Evolutionary conservation across 2,888 invertebrate species (phyloP), one percentile per base, ranked within the genome.

Genomic region (Anoncus sp.): DNA sequence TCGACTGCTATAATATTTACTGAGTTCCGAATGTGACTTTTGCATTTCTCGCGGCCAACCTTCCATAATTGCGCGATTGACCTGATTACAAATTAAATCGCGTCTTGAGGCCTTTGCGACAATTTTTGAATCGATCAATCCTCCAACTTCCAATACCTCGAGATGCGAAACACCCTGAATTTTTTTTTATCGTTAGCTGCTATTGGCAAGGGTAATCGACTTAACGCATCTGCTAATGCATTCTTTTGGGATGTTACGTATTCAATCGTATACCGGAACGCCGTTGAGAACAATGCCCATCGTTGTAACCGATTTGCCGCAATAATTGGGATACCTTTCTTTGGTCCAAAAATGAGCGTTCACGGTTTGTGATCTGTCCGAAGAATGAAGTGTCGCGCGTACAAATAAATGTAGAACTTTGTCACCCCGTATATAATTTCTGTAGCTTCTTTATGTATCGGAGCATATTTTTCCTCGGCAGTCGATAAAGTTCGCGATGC

Each of bases 361-460:
- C 53, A 40, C 10, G 51, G 66, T 35, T 66, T 53, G 5, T 66
- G 53, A 66, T 66, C 66, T 20, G 66, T 66, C 27, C 53, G n/a
- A 53, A 66, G 66, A 9, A 18, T 27, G 24, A 66, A 66, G 27
- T 43, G 66, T 53, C 66, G 53, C 18, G 40, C 53, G 3, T 20
- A 53, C 53, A 66, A 22, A 66, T 66, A 53, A 53, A 66, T 66
- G 35, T 66, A 53, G 1, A 43, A 66, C 20, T 66, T 66, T 24
- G 51, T 65, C 24, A 53, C 65, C 40, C 65, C 40, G 65, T 65
- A 65, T 38, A 65, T 65, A 40, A 65, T 65, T 12, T 51, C 65
- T 40, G 65, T 20, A 5, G 59, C 43, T 40, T 43, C 51, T 18
- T 49, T 24, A 60, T 70, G 51, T 22, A 70, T 49, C 14, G 38